A percentile compares a stretch with the other conserved stretches of the same genome.
These are phyloP conservation scores for Plutomurus gul DNA, from an alignment of 1,140 invertebrate species.

Conservation along the genomic window DNA sequence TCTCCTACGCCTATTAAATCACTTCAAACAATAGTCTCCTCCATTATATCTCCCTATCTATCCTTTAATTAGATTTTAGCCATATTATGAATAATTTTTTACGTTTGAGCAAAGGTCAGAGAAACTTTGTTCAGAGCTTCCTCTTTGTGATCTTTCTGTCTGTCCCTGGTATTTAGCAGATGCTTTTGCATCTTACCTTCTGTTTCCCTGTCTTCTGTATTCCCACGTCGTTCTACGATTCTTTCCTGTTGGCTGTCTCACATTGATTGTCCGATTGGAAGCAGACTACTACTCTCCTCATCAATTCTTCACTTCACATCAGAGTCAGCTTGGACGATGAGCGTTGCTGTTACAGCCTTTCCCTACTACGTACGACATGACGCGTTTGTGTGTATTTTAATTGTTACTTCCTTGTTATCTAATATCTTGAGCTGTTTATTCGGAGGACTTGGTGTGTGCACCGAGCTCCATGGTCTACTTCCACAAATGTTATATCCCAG, in stretches of 20 bases:
- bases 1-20: constrained; percentile 31
- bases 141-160: constrained; percentile 19
- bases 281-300: too few species aligned
- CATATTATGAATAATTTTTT: background rate
- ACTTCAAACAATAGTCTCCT: too few species aligned
- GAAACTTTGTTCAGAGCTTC: constrained; percentile 13
- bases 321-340: too few species aligned
- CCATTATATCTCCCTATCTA: background rate
- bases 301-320: background rate
- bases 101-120: background rate
- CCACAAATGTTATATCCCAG: background rate
- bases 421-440: background rate
- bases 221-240: background rate
- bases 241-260: background rate
- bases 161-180: too few species aligned
- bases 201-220: background rate
- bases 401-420: constrained; percentile 24
- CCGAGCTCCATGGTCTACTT: background rate
- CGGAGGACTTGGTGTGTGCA: background rate
- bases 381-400: constrained; percentile 4
- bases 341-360: background rate
- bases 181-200: background rate
- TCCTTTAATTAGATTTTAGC: constrained; percentile 8
- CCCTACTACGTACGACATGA: background rate
- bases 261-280: too few species aligned